Conservation (phyloP, 1,140 invertebrate genomes). For the Trichonephila clavipes region DNA sequence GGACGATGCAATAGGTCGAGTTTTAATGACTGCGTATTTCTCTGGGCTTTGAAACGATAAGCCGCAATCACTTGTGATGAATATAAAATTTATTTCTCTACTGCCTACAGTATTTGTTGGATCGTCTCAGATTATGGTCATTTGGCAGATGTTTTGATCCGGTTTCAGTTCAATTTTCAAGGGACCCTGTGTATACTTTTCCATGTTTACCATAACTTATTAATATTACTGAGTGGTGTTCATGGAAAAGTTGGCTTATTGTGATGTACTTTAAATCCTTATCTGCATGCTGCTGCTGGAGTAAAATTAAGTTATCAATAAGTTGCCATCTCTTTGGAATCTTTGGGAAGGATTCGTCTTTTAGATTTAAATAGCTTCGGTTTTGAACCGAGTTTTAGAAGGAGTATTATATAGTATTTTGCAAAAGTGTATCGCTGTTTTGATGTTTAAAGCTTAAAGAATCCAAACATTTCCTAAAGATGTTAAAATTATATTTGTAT, state of each 20-base stretch:
- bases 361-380: no score
- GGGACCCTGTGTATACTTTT: not conserved
- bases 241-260: not conserved
- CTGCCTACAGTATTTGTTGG: not conserved
- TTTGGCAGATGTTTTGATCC: slow-evolving; percentile 11
- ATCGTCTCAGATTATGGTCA: slow-evolving; percentile 29
- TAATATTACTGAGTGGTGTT: not conserved
- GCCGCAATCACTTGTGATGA: slow-evolving; percentile 72
- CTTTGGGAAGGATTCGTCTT: no score
- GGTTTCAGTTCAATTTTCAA: not conserved
- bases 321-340: no score
- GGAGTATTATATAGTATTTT: no score
- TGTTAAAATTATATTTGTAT: no score
- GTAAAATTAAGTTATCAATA: not conserved
- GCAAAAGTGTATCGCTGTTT: no score
- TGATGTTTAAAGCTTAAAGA: no score
- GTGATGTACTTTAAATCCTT: not conserved
- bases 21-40: slow-evolving; percentile 72
- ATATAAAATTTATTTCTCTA: slow-evolving; percentile 68
- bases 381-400: no score
- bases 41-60: slow-evolving; percentile 60
- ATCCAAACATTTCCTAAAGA: no score
- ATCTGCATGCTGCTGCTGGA: not conserved
- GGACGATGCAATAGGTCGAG: slow-evolving; percentile 7
- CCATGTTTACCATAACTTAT: not conserved